A percentile compares a stretch with the other conserved stretches of the same genome.
phyloP scores from a whole-genome alignment of 2,888 invertebrate species.

The Diaprepes abbreviatus region DNA sequence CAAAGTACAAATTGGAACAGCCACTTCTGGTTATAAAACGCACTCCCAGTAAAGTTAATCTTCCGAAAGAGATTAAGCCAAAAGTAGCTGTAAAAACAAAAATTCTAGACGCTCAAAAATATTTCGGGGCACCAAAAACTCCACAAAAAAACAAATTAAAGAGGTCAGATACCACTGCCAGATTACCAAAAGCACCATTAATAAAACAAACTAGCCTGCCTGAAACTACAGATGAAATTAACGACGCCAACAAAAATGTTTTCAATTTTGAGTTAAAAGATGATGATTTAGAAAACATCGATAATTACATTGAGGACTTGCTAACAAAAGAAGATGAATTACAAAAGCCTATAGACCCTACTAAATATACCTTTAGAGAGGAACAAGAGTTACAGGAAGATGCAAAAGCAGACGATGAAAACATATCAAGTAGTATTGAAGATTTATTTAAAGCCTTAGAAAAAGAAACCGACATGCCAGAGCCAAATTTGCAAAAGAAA shows the following conservation, averaged over 20 bases:
- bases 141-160: slow-evolving; percentile 40
- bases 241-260: slow-evolving; percentile 50
- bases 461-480: slow-evolving; percentile 46
- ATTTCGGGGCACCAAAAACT: slow-evolving; percentile 61
- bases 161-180: slow-evolving; percentile 54
- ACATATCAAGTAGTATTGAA: slow-evolving; percentile 65
- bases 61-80: slow-evolving; percentile 66
- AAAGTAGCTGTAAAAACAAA: slow-evolving; percentile 64
- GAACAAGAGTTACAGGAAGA: slow-evolving; percentile 47
- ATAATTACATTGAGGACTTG: slow-evolving; percentile 66
- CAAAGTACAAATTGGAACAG: slow-evolving; percentile 60
- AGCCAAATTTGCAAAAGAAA: slow-evolving; percentile 45
- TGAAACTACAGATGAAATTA: slow-evolving; percentile 55
- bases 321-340: slow-evolving; percentile 65
- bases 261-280: slow-evolving; percentile 67
- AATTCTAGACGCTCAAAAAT: slow-evolving; percentile 63
- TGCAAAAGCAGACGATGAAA: slow-evolving; percentile 49
- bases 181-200: slow-evolving; percentile 48
- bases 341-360: slow-evolving; percentile 63
- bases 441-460: slow-evolving; percentile 66
- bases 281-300: slow-evolving; percentile 63
- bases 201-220: slow-evolving; percentile 61
- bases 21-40: slow-evolving; percentile 65
- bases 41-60: slow-evolving; percentile 66
- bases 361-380: slow-evolving; percentile 52